phyloP scores from a whole-genome alignment of 2,797 vertebrate species.

The Pseudopleuronectes americanus region DNA sequence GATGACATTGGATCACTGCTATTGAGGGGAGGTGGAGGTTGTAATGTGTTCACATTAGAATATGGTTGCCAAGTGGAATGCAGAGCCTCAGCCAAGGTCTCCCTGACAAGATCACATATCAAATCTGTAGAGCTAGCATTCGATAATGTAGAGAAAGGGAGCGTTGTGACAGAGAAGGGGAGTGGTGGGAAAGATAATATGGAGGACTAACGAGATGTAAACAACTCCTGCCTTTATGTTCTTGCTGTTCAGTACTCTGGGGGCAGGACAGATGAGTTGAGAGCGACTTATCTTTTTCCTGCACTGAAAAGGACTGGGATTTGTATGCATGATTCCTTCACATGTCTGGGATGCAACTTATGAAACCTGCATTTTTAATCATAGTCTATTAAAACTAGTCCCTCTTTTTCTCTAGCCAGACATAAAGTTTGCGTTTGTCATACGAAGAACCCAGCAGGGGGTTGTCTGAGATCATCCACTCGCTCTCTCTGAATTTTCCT shows the following conservation, averaged over 20 bases:
- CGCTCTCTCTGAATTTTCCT: no score
- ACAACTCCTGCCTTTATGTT: not conserved
- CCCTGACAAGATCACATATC: conserved; percentile 56
- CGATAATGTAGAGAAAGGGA: conserved; percentile 21
- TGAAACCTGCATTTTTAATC: not conserved
- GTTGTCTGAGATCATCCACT: no score
- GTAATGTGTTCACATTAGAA: conserved; percentile 21
- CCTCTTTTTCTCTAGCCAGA: not conserved
- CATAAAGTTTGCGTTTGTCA: no score
- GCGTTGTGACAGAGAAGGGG: not conserved
- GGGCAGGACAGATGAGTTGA: not conserved
- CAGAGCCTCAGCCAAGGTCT: conserved; percentile 33
- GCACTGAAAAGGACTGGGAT: not conserved
- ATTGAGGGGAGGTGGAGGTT: not conserved
- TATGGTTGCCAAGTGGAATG: conserved; percentile 31
- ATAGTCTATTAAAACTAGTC: not conserved
- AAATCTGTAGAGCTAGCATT: conserved; percentile 19
- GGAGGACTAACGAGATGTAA: not conserved
- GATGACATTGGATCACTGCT: not conserved
- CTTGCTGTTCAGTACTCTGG: not conserved
- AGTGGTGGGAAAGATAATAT: not conserved
- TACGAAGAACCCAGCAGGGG: no score
- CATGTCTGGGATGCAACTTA: not conserved
- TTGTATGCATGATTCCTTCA: not conserved
- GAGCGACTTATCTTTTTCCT: no score